phyloP scores from a whole-genome alignment of 2,888 invertebrate genomes.

The Drosophila antonietae region DNA sequence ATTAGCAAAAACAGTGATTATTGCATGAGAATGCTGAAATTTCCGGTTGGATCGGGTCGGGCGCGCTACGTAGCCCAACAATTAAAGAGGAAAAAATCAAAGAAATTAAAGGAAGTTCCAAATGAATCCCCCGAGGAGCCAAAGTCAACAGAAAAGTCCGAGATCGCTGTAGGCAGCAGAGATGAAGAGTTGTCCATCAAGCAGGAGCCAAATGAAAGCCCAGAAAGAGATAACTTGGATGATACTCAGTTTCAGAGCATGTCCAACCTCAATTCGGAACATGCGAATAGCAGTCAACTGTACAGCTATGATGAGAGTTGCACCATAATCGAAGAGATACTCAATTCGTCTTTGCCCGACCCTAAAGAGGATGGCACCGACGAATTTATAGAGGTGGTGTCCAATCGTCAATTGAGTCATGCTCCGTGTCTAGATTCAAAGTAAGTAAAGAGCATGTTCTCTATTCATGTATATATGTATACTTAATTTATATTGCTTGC shows the following conservation, averaged over 20 bases:
- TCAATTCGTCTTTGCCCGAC: constrained; percentile 6
- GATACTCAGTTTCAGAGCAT: constrained; percentile 8
- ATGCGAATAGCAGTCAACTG: not conserved
- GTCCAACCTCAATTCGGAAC: constrained; percentile 19
- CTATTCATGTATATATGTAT: not conserved
- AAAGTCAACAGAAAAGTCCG: not conserved
- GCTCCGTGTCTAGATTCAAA: not conserved
- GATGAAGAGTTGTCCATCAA: constrained; percentile 17
- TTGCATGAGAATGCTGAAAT: constrained; percentile 61
- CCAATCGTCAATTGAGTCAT: constrained; percentile 10
- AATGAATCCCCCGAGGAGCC: not conserved
- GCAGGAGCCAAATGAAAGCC: constrained; percentile 19
- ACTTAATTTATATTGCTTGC: not conserved
- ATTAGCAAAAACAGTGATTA: constrained; percentile 27
- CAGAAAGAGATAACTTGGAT: not conserved
- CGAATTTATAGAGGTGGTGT: constrained; percentile 26
- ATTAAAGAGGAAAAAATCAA: constrained; percentile 9
- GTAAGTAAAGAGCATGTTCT: constrained; percentile 18
- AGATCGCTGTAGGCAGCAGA: not conserved
- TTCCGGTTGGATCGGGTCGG: constrained; percentile 66
- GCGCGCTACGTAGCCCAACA: constrained; percentile 62
- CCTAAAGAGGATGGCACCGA: constrained; percentile 25
- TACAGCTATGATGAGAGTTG: constrained; percentile 47
- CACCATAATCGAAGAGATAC: constrained; percentile 38
- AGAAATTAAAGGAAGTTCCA: constrained; percentile 9